Conservation (phyloP, 1,140 invertebrate genomes). For the Bombus superbus region DNA sequence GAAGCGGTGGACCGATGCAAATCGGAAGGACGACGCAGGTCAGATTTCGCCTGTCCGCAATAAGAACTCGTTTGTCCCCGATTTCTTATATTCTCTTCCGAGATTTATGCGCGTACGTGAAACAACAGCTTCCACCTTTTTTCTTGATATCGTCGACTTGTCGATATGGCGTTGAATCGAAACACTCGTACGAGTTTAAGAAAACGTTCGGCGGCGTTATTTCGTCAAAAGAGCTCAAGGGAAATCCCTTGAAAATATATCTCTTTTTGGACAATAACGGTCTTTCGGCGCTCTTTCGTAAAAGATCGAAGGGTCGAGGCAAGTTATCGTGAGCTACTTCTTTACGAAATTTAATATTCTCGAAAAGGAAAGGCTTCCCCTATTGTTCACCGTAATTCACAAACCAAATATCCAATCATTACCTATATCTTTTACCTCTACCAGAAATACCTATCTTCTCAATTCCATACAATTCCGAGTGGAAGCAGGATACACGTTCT, state of each 20-base stretch:
- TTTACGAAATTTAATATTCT: conserved; percentile 38
- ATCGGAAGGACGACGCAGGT: conserved; percentile 57
- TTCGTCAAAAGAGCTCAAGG: not conserved
- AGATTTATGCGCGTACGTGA: not conserved
- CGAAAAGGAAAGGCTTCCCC: conserved; percentile 32
- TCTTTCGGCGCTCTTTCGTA: conserved; percentile 55
- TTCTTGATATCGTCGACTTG: no score
- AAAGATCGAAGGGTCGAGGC: not conserved
- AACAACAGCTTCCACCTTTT: not conserved
- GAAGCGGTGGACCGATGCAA: conserved; percentile 63
- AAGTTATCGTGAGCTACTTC: no score
- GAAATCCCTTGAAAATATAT: conserved; percentile 35
- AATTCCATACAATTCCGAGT: not conserved
- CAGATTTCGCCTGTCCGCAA: conserved; percentile 33
- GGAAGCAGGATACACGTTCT: not conserved
- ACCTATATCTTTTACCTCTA: no score
- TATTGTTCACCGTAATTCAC: conserved; percentile 59
- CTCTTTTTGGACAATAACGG: conserved; percentile 38
- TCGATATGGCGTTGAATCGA: not conserved
- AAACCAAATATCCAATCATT: not conserved
- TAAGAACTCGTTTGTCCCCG: conserved; percentile 27
- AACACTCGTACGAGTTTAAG: not conserved
- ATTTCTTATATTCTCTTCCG: not conserved
- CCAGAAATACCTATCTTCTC: conserved; percentile 22
- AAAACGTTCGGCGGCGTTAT: not conserved